phyloP scores from a whole-genome alignment of 23 tunicate genomes.

The Clavelina lepadiformis region DNA sequence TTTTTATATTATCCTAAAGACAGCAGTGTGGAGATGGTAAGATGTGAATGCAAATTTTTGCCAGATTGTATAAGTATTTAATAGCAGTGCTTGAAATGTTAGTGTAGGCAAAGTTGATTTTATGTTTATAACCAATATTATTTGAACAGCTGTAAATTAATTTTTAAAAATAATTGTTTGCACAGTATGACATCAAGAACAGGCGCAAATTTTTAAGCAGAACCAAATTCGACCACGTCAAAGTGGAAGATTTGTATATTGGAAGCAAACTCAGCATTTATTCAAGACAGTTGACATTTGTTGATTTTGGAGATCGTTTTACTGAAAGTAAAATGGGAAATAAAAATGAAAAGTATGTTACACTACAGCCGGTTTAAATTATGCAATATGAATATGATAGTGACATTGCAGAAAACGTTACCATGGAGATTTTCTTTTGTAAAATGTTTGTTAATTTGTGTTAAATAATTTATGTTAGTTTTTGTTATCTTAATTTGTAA shows the following conservation, averaged over 20 bases:
- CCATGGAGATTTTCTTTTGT: no score
- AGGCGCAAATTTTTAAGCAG: constrained; percentile 80
- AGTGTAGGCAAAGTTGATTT: no score
- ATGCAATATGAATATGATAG: no score
- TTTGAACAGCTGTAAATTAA: background rate
- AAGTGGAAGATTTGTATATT: constrained; percentile 58
- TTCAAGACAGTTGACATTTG: constrained; percentile 78
- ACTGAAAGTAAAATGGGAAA: constrained; percentile 67
- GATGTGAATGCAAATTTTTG: background rate
- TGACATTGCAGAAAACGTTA: no score
- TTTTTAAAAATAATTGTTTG: constrained; percentile 1
- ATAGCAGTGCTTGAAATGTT: no score
- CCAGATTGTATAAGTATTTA: no score
- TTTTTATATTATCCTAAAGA: constrained; percentile 86
- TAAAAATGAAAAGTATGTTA: constrained; percentile 79
- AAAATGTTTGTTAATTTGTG: no score
- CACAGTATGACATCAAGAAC: constrained; percentile 78
- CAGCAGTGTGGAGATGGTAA: constrained; percentile 93
- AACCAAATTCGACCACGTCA: constrained; percentile 55
- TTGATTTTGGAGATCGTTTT: constrained; percentile 78
- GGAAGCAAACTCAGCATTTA: constrained; percentile 82
- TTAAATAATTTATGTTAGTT: no score
- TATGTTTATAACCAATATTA: no score
- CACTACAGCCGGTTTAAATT: no score
- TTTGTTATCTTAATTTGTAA: no score